A percentile compares a stretch with the other conserved stretches of the same genome.
These are phyloP conservation scores for Dicentrarchus labrax DNA, from an alignment of 2,113 vertebrate genomes.

Conservation along the genomic window DNA sequence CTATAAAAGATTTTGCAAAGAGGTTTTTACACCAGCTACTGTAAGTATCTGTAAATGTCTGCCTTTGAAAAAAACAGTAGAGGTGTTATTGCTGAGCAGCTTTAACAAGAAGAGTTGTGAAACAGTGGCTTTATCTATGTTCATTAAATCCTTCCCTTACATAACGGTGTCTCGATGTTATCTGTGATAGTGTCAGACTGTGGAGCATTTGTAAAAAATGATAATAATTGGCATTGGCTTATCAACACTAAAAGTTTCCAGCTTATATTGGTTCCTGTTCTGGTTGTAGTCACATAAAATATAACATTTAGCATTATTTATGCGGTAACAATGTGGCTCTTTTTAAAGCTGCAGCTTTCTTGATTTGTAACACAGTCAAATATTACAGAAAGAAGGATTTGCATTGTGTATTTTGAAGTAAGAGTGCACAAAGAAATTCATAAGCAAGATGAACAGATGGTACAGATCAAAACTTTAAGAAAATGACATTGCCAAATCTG, in stretches of 20 bases:
- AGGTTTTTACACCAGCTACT: not conserved
- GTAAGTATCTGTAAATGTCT: not conserved
- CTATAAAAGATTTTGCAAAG: not conserved
- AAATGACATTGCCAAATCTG: not conserved
- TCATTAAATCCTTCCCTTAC: not conserved
- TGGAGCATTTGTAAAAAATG: not conserved
- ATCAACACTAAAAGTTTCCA: not conserved
- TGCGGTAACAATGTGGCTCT: not conserved
- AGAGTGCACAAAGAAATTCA: not conserved
- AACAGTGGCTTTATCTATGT: not conserved
- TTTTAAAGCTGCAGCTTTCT: not conserved
- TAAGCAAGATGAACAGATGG: not conserved
- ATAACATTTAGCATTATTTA: not conserved
- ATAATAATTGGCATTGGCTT: not conserved
- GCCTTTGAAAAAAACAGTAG: not conserved
- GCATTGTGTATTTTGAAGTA: not conserved
- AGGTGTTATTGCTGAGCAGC: slow-evolving; percentile 5
- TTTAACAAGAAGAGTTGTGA: slow-evolving; percentile 14
- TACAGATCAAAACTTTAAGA: not conserved
- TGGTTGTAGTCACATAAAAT: not conserved
- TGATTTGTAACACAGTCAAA: not conserved
- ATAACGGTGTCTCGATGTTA: not conserved
- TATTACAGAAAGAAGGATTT: not conserved
- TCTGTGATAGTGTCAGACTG: not conserved
- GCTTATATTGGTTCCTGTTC: not conserved